A percentile compares a stretch with the other conserved stretches of the same genome.
Evolutionary conservation across 2,113 vertebrate species (phyloP).

Genomic region (Odontophorus gujanensis): DNA sequence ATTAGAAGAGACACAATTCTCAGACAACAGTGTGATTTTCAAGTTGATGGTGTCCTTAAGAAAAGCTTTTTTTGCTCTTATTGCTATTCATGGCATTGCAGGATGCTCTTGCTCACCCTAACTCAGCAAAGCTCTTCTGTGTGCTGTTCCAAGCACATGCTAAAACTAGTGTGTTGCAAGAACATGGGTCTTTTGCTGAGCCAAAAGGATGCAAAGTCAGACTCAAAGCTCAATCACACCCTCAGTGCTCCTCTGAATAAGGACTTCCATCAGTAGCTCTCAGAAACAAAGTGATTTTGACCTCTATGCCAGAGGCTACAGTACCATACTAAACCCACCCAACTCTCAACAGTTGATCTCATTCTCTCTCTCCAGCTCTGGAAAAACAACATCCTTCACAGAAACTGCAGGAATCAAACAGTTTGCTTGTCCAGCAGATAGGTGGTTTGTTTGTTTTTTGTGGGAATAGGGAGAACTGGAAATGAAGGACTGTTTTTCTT

Average conservation of each 20-base stretch:
- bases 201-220: background rate
- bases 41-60: conserved; percentile 6
- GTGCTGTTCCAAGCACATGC: background rate
- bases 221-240: background rate
- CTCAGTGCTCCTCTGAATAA: background rate
- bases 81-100: background rate
- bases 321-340: background rate
- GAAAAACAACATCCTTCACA: background rate
- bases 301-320: background rate
- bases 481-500: background rate
- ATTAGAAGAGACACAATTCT: conserved; percentile 36
- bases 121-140: background rate
- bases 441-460: background rate
- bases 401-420: background rate
- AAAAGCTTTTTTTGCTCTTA: background rate
- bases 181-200: background rate
- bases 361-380: background rate
- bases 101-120: background rate
- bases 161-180: background rate
- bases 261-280: background rate
- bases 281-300: background rate
- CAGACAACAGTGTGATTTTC: conserved; percentile 26
- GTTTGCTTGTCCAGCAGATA: background rate
- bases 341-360: background rate
- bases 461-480: background rate